These are phyloP conservation scores for Actenoides lindsayi DNA, from an alignment of 2,113 vertebrate genomes.

Conservation along the genomic window DNA sequence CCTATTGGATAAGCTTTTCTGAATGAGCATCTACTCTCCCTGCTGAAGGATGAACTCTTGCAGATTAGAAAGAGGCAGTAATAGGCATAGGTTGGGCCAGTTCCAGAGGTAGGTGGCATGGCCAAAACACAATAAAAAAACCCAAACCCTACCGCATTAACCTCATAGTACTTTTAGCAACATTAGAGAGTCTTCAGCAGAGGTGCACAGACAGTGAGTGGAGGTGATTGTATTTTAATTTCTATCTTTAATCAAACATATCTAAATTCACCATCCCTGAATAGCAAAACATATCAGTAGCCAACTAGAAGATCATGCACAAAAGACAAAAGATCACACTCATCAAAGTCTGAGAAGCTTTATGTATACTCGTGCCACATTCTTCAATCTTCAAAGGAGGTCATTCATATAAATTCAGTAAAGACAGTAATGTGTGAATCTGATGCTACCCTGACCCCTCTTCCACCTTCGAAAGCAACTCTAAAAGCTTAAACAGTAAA, in stretches of 20 bases:
- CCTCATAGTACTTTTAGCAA: neutral
- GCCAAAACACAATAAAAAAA: neutral
- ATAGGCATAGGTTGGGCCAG: neutral
- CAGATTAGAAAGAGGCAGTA: neutral
- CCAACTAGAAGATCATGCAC: slow-evolving; percentile 45
- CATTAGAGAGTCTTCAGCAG: neutral
- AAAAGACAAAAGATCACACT: slow-evolving; percentile 68
- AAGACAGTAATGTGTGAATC: slow-evolving; percentile 83
- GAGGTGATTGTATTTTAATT: slow-evolving; percentile 34
- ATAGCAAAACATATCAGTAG: slow-evolving; percentile 46
- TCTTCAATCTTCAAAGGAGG: slow-evolving; percentile 82
- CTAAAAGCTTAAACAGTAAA: slow-evolving; percentile 81
- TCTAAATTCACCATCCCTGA: slow-evolving; percentile 10
- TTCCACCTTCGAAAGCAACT: slow-evolving; percentile 77
- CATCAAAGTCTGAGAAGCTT: slow-evolving; percentile 53
- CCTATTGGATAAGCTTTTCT: slow-evolving; percentile 18
- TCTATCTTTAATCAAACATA: slow-evolving; percentile 20
- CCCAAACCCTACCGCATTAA: neutral
- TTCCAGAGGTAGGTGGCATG: slow-evolving; percentile 22
- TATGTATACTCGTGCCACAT: slow-evolving; percentile 64
- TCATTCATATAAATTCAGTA: slow-evolving; percentile 84
- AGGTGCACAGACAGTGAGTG: neutral
- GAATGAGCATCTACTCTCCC: neutral
- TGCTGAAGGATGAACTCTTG: neutral
- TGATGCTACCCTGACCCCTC: slow-evolving; percentile 78